A percentile compares a stretch with the other conserved stretches of the same genome.
phyloP scores from a whole-genome alignment of 64 coral and sea anemone species.

The Pocillopora verrucosa region DNA sequence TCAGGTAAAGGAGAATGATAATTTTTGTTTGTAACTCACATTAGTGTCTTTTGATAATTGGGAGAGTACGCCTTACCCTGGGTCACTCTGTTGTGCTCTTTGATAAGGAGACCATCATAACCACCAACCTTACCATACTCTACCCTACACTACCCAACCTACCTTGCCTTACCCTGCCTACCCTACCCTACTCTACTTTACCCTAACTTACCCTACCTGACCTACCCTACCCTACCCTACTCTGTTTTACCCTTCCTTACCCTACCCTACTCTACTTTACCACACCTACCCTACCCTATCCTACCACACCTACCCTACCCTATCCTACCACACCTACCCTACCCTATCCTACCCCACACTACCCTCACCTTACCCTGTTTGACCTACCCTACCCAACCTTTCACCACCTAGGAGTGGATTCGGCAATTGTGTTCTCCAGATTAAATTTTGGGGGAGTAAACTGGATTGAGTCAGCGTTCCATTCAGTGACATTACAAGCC shows the following conservation, averaged over 20 bases:
- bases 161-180: conserved; percentile 11
- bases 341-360: neutral
- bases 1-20: conserved; percentile 35
- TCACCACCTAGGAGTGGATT: too few species aligned
- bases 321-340: neutral
- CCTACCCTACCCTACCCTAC: conserved; percentile 17
- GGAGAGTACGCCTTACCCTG: too few species aligned
- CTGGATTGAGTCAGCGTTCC: too few species aligned
- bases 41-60: neutral
- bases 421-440: too few species aligned
- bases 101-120: too few species aligned
- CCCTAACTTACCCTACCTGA: neutral
- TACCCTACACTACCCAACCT: neutral
- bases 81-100: too few species aligned
- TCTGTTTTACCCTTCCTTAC: neutral
- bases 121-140: neutral
- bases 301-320: neutral
- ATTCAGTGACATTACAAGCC: too few species aligned
- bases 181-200: neutral
- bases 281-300: neutral
- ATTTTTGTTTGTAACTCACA: neutral
- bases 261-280: neutral
- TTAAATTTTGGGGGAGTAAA: too few species aligned
- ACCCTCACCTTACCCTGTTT: neutral
- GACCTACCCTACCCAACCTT: neutral